Base-by-base conservation (phyloP, 2,113 vertebrate species). In the Fukomys damarensis region DNA sequence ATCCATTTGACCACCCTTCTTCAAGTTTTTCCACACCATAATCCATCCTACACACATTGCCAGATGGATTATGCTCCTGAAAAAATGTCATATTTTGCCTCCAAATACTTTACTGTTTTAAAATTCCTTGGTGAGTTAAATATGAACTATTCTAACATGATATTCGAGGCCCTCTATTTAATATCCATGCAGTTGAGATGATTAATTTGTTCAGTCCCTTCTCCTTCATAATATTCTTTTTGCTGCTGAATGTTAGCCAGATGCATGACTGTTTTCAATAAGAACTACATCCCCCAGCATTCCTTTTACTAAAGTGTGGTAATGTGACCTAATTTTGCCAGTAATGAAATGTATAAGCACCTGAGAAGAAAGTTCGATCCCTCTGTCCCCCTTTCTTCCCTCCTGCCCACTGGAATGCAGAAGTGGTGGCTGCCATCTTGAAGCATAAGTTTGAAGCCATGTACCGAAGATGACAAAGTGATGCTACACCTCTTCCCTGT, bases 101-200 rank as follows among this genome's bases (percentile, higher is more conserved):
- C 86, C 46, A 86, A 91, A 84, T 90, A 87, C 72, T 72, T 59
- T 79, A 35, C 10, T 72, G 13, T 87, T 61, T 91, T 61, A 32
- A 83, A 56, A 26, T 79, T 83, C 38, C 86, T 86, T 83, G 20
- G 35, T 65, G 38, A 77, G 82, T 92, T 93, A 89, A 89, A 38
- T 68, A 41, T 74, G 22, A 52, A 89, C 80, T 90, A 32, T 92
- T 86, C 59, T 43, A 70, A 63, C 1, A 46, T 38, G 43, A 66
- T 82, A 77, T 76, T 68, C 49, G 81, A 92, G 65, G 74, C 20
- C 12, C 6, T 63, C 20, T 56, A 28, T 41, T 56, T 65, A 63
- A 61, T 43, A 52, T 77, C 30, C 80, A 30, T 4, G 7, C 24
- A 56, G 20, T 32, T 49, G 81, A 96, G 52, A 41, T 16, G 49